Conservation (phyloP, 2,888 invertebrate species). For the Herminia tarsipennalis region DNA sequence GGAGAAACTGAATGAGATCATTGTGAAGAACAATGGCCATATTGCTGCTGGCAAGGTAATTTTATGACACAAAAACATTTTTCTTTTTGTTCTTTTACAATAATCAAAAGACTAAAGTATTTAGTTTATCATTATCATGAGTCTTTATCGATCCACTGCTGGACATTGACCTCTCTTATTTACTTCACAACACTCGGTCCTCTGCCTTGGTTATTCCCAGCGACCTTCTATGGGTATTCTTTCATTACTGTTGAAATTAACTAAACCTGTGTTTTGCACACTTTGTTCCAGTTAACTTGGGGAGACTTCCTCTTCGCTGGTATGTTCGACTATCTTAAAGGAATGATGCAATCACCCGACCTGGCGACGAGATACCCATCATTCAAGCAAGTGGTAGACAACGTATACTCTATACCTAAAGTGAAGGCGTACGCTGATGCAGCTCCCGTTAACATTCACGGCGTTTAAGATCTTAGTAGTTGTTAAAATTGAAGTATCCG, state of each 20-base stretch:
- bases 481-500: too few relatives aligned
- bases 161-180: too few relatives aligned
- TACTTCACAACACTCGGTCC: too few relatives aligned
- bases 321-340: constrained; percentile 42
- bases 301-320: constrained; percentile 49
- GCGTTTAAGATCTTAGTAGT: background rate
- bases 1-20: constrained; percentile 74
- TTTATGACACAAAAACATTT: constrained; percentile 49
- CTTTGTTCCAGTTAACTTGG: constrained; percentile 45
- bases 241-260: too few relatives aligned
- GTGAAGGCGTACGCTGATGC: constrained; percentile 63
- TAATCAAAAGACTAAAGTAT: too few relatives aligned
- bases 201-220: too few relatives aligned
- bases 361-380: constrained; percentile 57
- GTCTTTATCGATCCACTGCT: too few relatives aligned
- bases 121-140: too few relatives aligned
- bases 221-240: too few relatives aligned
- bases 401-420: constrained; percentile 52
- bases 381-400: constrained; percentile 57
- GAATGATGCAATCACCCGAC: constrained; percentile 44
- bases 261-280: constrained; percentile 66
- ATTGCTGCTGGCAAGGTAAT: constrained; percentile 72
- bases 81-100: too few relatives aligned
- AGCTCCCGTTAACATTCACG: constrained; percentile 22
- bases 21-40: constrained; percentile 85